Base-by-base conservation (phyloP, 2,888 invertebrate genomes). In the Neoascia interrupta region DNA sequence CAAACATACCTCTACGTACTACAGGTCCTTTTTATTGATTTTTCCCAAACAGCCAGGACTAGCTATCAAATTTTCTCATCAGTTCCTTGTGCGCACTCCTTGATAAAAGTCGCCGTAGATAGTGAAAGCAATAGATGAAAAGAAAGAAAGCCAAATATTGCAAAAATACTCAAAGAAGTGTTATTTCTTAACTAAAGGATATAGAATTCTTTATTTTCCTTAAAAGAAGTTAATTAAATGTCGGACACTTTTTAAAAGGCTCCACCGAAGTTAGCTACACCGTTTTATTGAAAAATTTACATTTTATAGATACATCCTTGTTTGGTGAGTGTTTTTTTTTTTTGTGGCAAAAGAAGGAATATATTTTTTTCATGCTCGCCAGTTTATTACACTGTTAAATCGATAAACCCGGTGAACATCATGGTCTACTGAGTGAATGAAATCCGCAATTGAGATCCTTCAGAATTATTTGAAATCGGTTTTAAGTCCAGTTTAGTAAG, bases 11-110 rank as follows among this genome's bases (percentile, higher is more conserved):
- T 39, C 3, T 49, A 82, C 66, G 81, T 82, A 84, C 83, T 81
- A 84, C 84, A 84, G 84, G 83, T 84, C 82, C 84, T 84, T 84
- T 83, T 81, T 84, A 84, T 84, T 81, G 84, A 84, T 84, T 84
- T 84, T 84, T 82, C 81, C 69, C 21, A 69, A 36, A 34, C 37
- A 75, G n/a, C 49, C 45, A 36, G 53, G 41, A 51, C 53, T 28
- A 47, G 23, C 58, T 39, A 47, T 36, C 53, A 11, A 34, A 51
- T 51, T 70, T 28, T 37, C 21, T 26, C 56, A 58, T 54, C 60
- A 79, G 72, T 79, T 79, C 72, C 66, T 79, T 72, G 43, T 73
- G 79, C 60, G 66, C 72, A 79, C 66, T 72, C 49, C 53, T 43
- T 64, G 63, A 47, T 53, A 53, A 76, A 70, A 76, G 76, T 76